Evolutionary conservation across 2,113 vertebrate species (phyloP), one percentile per base, ranked within the genome.

Genomic region (Rhombomys opimus): DNA sequence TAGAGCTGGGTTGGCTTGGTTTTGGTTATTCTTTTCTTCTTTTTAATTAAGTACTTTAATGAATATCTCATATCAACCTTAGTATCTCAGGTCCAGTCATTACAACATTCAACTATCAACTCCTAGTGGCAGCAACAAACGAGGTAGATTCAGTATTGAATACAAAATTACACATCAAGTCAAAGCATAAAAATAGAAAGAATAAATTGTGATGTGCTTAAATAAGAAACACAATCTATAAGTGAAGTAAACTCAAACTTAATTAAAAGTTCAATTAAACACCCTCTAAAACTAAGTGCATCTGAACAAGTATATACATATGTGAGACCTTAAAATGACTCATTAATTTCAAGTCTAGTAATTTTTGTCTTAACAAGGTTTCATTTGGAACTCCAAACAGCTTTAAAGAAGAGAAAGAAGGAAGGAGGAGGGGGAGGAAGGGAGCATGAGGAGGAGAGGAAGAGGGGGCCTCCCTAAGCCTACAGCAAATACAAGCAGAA

Each of bases 201-300:
- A 35, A 65, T 25, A 76, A 46, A 94, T n/a, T 90, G 94, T 68
- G 50, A 89, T 76, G 30, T 89, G 27, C n/a, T 92, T 92, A 90
- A 93, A 57, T 67, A 91, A 93, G 65, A 84, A 81, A 95, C 22
- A 52, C 15, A 18, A 78, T 87, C 73, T 82, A 22, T 50, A 89
- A 87, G 52, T 80, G 59, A 94, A 96, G 27, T 70, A 52, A 95
- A 65, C 5, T 94, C 59, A 86, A 73, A 77, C 93, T 94, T 96
- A 96, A 97, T 94, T 97, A 96, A 91, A 90, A 65, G 61, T 93
- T 91, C 70, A 90, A 88, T 94, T 91, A 94, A 94, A 96, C 94
- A 3, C n/a, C 2, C 80, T 88, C 52, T 67, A 95, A 93, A 93
- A 72, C 27, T 80, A 97, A 95, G 81, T 65, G 18, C 13, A 2